Percentiles rank a stretch among this genome's conserved stretches.
These are phyloP conservation scores for Prosapia bicincta DNA, from an alignment of 2,888 invertebrate genomes.

Conservation along the genomic window DNA sequence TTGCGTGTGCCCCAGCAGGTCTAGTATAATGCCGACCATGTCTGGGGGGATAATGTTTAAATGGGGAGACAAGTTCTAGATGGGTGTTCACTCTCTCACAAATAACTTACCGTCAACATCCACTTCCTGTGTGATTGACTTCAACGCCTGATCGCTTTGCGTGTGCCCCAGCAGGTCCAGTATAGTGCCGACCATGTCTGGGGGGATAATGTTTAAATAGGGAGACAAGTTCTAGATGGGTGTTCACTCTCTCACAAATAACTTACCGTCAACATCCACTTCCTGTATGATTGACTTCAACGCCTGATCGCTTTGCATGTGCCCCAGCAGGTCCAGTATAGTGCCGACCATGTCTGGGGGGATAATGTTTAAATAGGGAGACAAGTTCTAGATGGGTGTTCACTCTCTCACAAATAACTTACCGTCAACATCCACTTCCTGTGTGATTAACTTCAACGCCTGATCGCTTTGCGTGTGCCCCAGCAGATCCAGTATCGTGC, in stretches of 20 bases:
- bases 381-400: too few relatives aligned
- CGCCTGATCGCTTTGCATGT: conserved; percentile 71
- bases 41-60: too few relatives aligned
- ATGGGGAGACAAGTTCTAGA: too few relatives aligned
- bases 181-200: conserved; percentile 81
- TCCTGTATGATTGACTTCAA: conserved; percentile 77
- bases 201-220: too few relatives aligned
- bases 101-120: conserved; percentile 80
- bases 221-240: too few relatives aligned
- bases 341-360: conserved; percentile 79
- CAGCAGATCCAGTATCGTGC: conserved; percentile 84
- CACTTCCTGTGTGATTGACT: conserved; percentile 76
- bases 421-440: conserved; percentile 88
- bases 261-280: conserved; percentile 81
- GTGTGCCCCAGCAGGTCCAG: conserved; percentile 86
- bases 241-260: too few relatives aligned
- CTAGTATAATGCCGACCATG: too few relatives aligned
- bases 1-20: too few relatives aligned
- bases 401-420: too few relatives aligned
- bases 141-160: conserved; percentile 69
- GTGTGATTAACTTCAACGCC: conserved; percentile 71
- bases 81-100: too few relatives aligned
- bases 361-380: too few relatives aligned
- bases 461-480: conserved; percentile 78
- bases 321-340: conserved; percentile 85